Conservation (phyloP, 2,113 vertebrate species). For the Protobothrops flavoviridis region DNA sequence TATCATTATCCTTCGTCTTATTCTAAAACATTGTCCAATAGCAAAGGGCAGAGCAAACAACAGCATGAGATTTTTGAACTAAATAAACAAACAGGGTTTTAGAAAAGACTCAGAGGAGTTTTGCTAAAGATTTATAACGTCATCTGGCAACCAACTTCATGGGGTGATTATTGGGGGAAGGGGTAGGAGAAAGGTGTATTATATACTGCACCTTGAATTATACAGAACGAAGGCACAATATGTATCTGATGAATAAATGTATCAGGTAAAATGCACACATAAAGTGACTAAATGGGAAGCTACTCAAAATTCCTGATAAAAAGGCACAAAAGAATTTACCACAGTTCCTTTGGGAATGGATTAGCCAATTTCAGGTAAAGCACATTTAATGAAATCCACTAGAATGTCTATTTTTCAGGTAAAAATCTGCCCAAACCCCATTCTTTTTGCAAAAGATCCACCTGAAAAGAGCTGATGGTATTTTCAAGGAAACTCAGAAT, state of each 20-base stretch:
- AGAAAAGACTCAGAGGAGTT: background rate
- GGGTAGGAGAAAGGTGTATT: background rate
- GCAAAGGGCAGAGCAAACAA: conserved; percentile 20
- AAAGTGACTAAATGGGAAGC: background rate
- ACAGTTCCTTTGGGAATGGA: background rate
- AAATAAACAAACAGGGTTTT: background rate
- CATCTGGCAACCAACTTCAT: background rate
- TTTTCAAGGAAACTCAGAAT: background rate
- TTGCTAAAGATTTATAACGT: background rate
- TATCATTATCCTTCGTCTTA: background rate
- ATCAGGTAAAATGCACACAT: background rate
- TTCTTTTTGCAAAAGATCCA: background rate
- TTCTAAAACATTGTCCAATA: conserved; percentile 1
- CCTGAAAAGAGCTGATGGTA: background rate
- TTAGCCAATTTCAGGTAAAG: background rate
- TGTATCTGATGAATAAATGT: background rate
- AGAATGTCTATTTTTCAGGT: background rate
- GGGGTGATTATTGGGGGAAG: background rate
- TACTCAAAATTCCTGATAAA: background rate
- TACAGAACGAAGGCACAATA: background rate
- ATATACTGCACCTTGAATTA: background rate
- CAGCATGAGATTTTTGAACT: background rate
- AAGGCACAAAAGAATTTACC: background rate
- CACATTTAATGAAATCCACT: background rate
- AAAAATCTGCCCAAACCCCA: background rate